Percentiles rank a stretch among this genome's conserved stretches.
Conservation (phyloP, 23 tunicate genomes). For the Corella eumyota region DNA sequence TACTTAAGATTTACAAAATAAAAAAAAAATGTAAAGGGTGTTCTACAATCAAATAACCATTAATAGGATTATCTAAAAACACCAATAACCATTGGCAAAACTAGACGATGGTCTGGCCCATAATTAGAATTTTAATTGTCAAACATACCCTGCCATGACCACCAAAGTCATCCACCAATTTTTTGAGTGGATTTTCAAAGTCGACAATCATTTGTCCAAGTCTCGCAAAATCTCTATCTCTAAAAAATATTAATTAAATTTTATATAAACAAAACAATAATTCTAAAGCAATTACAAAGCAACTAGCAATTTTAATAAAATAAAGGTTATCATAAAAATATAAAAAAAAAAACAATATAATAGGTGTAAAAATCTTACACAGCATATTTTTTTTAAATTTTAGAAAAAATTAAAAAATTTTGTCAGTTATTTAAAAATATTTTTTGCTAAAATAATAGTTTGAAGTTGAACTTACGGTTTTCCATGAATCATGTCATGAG, state of each 20-base stretch:
- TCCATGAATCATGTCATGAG: slow-evolving; percentile 85
- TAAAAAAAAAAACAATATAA: too few species aligned
- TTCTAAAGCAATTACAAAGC: neutral
- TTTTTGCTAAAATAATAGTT: neutral
- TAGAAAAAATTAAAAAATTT: neutral
- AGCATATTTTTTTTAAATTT: too few species aligned
- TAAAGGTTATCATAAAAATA: neutral
- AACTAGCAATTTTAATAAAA: neutral
- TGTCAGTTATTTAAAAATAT: neutral
- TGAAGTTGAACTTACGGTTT: slow-evolving; percentile 55
- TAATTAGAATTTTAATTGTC: too few species aligned
- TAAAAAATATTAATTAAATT: slow-evolving; percentile 5
- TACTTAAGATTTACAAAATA: neutral
- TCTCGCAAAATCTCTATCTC: slow-evolving; percentile 82
- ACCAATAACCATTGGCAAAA: too few species aligned
- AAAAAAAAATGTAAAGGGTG: neutral
- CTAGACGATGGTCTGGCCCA: too few species aligned
- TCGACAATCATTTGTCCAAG: slow-evolving; percentile 82
- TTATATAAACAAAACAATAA: neutral
- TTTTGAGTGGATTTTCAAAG: slow-evolving; percentile 92
- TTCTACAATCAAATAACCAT: too few species aligned
- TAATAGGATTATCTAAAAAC: too few species aligned
- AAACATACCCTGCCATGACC: slow-evolving; percentile 58
- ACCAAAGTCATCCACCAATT: slow-evolving; percentile 80
- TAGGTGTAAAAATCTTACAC: too few species aligned